Base-by-base conservation (phyloP, 2,113 vertebrate species). In the Brienomyrus brachyistius region DNA sequence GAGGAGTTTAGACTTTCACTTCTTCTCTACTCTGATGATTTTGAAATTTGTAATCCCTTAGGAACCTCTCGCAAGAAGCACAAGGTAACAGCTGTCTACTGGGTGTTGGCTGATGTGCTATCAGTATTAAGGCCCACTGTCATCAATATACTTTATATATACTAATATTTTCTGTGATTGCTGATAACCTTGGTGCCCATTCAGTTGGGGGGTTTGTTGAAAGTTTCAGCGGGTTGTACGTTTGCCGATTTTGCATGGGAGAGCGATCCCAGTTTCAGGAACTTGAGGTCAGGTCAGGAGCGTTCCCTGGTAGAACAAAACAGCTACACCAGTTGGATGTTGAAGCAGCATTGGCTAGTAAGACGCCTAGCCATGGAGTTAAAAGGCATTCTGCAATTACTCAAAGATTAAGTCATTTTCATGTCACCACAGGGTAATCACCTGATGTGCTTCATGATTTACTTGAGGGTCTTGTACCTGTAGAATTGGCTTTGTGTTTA, bases 31-130 rank as follows among this genome's bases (percentile, higher is more conserved):
- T 80, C 0, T 86, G 90, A 93, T 91, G 92, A 91, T 4, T 93
- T 92, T 77, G 90, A 92, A 70, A 88, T 92, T 23, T 92, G 89
- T 1, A 93, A 93, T 88, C 92, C 87, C 0, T 85, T 91, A 70
- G 91, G 93, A 88, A 94, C 90, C 4, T 93, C 90, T 2, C 31
- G 51, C 47, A 91, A 91, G 17, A 91, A 90, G 50, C 90, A 91
- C 70, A 91, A 92, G 48, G 56, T 91, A 40, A 89, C 88, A 21
- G 88, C 9, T 62, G 89, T 93, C 1, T 94, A 92, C 35, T 92
- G 90, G 48, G 48, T 50, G 48, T 50, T 50, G 48, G 48, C 48
- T 50, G 48, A 50, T 50, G 2, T 50, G 1, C 48, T 9, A 2
- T 50, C 9, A 2, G 48, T 50, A 50, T 50, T 50, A 2, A 50